These are phyloP conservation scores for Neoseiulus cucumeris DNA, from an alignment of 1,140 invertebrate species.

Conservation along the genomic window DNA sequence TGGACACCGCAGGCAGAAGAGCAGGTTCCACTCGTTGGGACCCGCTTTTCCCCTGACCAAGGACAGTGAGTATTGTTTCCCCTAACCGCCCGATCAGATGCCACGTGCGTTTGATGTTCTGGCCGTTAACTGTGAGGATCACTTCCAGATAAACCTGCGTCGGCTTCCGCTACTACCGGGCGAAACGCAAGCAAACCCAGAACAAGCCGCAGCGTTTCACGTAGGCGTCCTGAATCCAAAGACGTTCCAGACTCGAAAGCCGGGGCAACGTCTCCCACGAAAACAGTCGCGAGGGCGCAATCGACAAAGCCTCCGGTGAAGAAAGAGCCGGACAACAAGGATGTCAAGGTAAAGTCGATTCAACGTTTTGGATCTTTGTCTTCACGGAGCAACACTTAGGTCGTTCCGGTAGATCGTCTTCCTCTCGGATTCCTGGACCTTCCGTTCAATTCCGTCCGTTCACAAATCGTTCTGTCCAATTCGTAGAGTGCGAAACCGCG, in stretches of 20 bases:
- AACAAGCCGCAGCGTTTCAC: constrained; percentile 4
- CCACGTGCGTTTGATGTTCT: too few relatives aligned
- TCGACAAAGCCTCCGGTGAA: too few relatives aligned
- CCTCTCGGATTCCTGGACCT: too few relatives aligned
- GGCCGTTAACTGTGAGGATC: neutral
- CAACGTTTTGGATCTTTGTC: too few relatives aligned
- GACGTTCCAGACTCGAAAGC: too few relatives aligned
- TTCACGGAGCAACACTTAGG: too few relatives aligned
- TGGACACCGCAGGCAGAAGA: constrained; percentile 6
- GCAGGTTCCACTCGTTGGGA: constrained; percentile 8
- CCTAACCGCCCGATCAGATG: too few relatives aligned
- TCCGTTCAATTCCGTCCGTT: neutral
- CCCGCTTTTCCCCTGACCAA: constrained; percentile 3
- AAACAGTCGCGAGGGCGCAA: too few relatives aligned
- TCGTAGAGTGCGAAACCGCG: neutral
- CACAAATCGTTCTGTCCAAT: neutral
- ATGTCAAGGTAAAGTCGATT: too few relatives aligned
- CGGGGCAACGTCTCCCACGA: too few relatives aligned
- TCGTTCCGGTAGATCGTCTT: too few relatives aligned
- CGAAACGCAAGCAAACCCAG: neutral
- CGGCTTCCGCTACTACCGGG: neutral
- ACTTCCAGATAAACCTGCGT: neutral
- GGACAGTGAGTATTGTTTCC: neutral
- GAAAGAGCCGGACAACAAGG: too few relatives aligned
- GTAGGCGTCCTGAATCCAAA: neutral